These are phyloP conservation scores for Metopia argyrocephala DNA, from an alignment of 2,888 invertebrate genomes.

Conservation along the genomic window DNA sequence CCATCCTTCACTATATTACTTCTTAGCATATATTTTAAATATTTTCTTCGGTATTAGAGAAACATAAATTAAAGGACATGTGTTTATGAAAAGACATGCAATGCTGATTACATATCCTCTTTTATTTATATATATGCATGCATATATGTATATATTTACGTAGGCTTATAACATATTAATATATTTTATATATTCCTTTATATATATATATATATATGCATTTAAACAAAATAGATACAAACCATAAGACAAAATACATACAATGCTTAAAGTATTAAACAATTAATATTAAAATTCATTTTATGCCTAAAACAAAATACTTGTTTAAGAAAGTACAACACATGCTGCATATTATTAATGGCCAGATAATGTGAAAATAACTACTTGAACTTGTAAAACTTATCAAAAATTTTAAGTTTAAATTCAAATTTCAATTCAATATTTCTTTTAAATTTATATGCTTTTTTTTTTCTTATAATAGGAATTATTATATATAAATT, in stretches of 20 bases:
- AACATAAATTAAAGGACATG: slow-evolving; percentile 47
- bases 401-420: too few species aligned
- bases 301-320: neutral
- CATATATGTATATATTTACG: neutral
- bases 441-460: too few species aligned
- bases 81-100: slow-evolving; percentile 42
- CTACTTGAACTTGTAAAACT: neutral
- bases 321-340: neutral
- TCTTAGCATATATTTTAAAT: too few species aligned
- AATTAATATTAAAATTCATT: neutral
- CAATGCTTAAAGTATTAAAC: slow-evolving; percentile 1
- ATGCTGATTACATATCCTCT: neutral
- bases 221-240: neutral
- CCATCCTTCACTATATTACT: too few species aligned
- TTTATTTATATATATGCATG: neutral
- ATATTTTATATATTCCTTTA: neutral
- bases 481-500: too few species aligned
- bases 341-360: neutral
- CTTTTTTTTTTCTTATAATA: too few species aligned
- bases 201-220: neutral
- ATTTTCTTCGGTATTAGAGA: slow-evolving; percentile 34
- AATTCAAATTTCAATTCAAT: too few species aligned
- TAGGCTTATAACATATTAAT: neutral
- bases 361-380: neutral
- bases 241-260: neutral